These are phyloP conservation scores for Aporophyla lueneburgensis DNA, from an alignment of 2,888 invertebrate species.

Conservation along the genomic window DNA sequence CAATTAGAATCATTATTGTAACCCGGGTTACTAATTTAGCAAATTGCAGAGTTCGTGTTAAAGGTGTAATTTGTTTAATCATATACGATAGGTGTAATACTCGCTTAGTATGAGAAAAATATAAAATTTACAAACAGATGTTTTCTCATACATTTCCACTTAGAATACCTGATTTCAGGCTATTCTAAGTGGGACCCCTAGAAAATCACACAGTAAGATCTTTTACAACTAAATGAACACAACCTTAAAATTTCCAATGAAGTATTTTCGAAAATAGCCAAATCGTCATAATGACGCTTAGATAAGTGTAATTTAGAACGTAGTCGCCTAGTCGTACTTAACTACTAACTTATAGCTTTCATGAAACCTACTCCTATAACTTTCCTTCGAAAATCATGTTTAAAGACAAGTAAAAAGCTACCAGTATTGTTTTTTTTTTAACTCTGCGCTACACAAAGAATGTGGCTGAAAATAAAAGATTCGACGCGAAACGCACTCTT, in stretches of 20 bases:
- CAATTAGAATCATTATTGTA: slow-evolving; percentile 15
- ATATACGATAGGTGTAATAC: background rate
- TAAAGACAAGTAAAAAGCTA: background rate
- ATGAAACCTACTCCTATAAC: background rate
- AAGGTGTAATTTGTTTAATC: slow-evolving; percentile 18
- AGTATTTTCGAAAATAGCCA: background rate
- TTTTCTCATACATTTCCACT: background rate
- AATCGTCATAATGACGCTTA: background rate
- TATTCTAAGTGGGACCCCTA: background rate
- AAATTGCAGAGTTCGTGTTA: slow-evolving; percentile 18
- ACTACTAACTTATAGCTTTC: no score
- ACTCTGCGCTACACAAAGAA: background rate
- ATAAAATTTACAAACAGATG: background rate
- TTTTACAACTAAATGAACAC: background rate
- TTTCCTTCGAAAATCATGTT: background rate
- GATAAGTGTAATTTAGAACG: background rate
- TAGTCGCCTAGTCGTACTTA: no score
- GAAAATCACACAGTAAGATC: background rate
- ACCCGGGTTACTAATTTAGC: slow-evolving; percentile 20
- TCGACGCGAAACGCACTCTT: no score
- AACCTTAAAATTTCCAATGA: background rate
- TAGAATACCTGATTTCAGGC: no score
- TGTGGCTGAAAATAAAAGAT: background rate
- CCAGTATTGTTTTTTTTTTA: no score
- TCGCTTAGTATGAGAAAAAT: background rate